phyloP scores from a whole-genome alignment of 2,113 vertebrate species.

The Barnardius zonarius region DNA sequence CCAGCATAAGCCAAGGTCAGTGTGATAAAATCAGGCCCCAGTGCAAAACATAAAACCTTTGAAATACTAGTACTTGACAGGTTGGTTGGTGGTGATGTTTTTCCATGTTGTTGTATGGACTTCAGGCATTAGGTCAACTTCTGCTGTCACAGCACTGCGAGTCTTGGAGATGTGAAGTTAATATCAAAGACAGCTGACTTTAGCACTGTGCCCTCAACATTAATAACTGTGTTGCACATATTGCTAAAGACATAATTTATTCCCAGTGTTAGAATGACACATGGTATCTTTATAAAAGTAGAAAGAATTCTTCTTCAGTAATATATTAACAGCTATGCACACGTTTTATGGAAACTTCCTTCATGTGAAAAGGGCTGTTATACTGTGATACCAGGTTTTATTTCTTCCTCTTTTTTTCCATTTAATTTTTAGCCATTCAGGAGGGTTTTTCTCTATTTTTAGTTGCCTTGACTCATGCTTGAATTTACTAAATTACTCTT shows the following conservation, averaged over 20 bases:
- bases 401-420: not conserved
- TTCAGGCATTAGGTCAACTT: not conserved
- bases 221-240: not conserved
- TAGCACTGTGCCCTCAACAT: not conserved
- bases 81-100: not conserved
- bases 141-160: not conserved
- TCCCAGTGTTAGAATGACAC: not conserved
- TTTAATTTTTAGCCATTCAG: not conserved
- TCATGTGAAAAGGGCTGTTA: not conserved
- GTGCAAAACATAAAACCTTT: not conserved
- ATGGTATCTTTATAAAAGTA: not conserved
- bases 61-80: not conserved
- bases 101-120: not conserved
- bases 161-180: not conserved
- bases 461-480: not conserved
- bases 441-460: not conserved
- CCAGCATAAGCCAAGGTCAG: not conserved
- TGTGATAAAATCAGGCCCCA: not conserved
- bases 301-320: not conserved
- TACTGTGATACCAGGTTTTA: not conserved
- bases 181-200: not conserved
- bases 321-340: not conserved
- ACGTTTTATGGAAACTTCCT: not conserved
- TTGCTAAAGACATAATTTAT: not conserved
- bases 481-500: constrained; percentile 8